Evolutionary conservation across 2,888 invertebrate genomes (phyloP).

Genomic region (Rapana venosa): DNA sequence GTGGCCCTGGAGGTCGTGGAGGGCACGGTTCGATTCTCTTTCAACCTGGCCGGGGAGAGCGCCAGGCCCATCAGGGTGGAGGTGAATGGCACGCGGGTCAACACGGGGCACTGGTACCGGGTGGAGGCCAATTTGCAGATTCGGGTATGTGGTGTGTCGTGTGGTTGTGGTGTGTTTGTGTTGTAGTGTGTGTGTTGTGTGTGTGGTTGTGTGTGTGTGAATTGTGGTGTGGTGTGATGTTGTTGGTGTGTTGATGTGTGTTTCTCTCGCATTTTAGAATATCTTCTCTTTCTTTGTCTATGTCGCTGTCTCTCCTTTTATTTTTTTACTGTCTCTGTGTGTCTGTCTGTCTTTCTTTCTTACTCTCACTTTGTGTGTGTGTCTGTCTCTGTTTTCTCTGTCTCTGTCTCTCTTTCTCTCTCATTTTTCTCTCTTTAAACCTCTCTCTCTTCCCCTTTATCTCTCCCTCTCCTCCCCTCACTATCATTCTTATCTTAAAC

Average conservation of each 20-base stretch:
- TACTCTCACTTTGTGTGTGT: not conserved
- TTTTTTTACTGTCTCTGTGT: not conserved
- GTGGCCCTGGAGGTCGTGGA: conserved; percentile 92
- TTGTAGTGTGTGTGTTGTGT: not conserved
- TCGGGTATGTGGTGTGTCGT: conserved; percentile 59
- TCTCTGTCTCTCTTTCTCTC: not conserved
- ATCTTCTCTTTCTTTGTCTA: not conserved
- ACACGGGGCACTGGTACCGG: conserved; percentile 86
- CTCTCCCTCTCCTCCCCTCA: not conserved
- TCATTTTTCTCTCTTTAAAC: not conserved
- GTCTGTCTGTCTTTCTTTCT: not conserved
- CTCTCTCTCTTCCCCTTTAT: not conserved
- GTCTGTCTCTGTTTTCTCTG: not conserved
- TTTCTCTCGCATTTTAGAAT: too few species aligned
- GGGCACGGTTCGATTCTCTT: conserved; percentile 92
- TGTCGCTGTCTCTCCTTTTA: not conserved
- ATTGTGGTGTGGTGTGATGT: not conserved
- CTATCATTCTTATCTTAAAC: too few species aligned
- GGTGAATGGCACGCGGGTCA: conserved; percentile 86
- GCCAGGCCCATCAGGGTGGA: conserved; percentile 14
- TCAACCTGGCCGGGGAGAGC: conserved; percentile 73
- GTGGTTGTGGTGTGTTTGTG: not conserved
- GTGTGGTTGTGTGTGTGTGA: not conserved
- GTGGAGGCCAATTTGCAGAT: conserved; percentile 81
- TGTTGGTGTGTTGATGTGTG: not conserved